Evolutionary conservation across 2,888 invertebrate genomes (phyloP), one percentile per base, ranked within the genome.

Genomic region (Tachystola acroxantha): DNA sequence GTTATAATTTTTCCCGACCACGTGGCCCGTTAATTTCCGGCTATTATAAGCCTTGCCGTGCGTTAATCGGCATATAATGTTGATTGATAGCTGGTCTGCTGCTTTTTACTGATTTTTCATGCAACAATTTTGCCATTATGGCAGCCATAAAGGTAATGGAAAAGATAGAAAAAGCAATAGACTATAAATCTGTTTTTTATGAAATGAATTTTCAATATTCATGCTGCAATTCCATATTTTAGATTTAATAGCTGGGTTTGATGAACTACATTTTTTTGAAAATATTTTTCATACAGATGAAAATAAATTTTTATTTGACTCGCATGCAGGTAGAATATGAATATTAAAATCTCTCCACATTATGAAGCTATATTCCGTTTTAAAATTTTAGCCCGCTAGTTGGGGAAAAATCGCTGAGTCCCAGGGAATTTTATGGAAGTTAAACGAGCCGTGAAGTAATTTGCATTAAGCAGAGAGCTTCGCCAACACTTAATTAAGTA

Each of bases 401-500:
- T 73, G 64, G 65, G 58, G 53, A 74, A 74, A 82, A 79, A 80
- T 71, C 67, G 79, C 81, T 77, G 80, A 81, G 74, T 73, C 71
- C 73, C 67, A 74, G 68, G 66, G 81, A 82, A 80, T 84, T 82
- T 75, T 79, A 81, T 82, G 79, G 78, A 84, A 78, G 81, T 78
- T 78, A 80, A 85, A 86, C 82, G 84, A 84, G 79, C 67, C 80
- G 75, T 76, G 68, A 81, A 77, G 73, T 75, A 84, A 76, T 85
- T n/a, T 75, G 84, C 82, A 82, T 85, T 84, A 85, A 80, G 78
- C 65, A 64, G 67, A 75, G 74, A 76, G 80, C 78, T 74, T 68
- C 70, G 67, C 77, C 72, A 71, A 79, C 84, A 84, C 85, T 85
- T 86, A 85, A 86, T 86, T 85, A 85, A 82, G 77, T 71, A 75